Percentiles rank a stretch among this genome's conserved stretches.
These are phyloP conservation scores for Calephelis perditalis DNA, from an alignment of 2,888 invertebrate genomes.

Conservation along the genomic window DNA sequence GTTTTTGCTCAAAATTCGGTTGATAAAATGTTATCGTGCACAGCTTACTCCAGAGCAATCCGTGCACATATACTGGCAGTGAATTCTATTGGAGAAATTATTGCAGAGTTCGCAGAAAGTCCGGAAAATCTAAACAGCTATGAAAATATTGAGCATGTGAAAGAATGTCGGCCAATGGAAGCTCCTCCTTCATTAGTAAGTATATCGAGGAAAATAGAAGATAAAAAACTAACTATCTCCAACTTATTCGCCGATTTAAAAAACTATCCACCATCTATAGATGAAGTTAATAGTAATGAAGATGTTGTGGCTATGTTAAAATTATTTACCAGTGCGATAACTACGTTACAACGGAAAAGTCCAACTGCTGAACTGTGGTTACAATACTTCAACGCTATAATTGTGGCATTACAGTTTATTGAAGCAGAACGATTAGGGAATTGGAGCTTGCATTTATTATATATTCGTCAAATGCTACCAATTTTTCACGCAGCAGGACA, in stretches of 20 bases:
- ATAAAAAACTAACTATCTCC: neutral
- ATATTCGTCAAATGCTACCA: neutral
- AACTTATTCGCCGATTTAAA: neutral
- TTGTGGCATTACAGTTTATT: neutral
- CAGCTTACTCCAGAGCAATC: too few relatives aligned
- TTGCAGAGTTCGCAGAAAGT: too few relatives aligned
- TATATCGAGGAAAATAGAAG: neutral
- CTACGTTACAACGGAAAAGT: neutral
- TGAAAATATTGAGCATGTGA: neutral
- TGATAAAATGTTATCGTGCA: neutral
- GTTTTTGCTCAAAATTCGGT: constrained; percentile 3
- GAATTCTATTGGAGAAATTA: too few relatives aligned
- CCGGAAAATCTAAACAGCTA: too few relatives aligned
- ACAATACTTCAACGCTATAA: neutral
- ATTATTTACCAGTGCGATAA: too few relatives aligned
- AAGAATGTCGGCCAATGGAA: neutral
- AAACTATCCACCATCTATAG: neutral
- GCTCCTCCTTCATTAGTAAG: neutral
- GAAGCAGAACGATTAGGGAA: neutral
- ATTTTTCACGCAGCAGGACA: neutral
- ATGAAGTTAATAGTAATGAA: neutral
- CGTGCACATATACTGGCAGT: too few relatives aligned
- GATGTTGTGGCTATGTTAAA: too few relatives aligned
- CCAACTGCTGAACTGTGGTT: neutral
- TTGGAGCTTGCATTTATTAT: neutral